These are phyloP conservation scores for Chaetogeoica ovagalla DNA, from an alignment of 2,888 invertebrate species.

Conservation along the genomic window DNA sequence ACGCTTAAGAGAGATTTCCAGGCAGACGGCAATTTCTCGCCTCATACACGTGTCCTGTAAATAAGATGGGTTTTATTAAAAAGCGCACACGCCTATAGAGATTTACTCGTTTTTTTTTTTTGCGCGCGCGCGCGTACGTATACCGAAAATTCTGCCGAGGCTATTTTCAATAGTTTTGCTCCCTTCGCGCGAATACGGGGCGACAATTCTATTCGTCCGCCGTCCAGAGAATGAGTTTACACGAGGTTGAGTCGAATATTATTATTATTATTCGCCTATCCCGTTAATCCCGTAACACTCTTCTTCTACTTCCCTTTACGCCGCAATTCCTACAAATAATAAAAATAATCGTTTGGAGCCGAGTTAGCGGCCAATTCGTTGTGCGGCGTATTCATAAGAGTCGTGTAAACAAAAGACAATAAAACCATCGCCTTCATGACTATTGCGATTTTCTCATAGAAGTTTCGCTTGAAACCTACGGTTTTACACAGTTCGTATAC, in stretches of 20 bases:
- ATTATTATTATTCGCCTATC: neutral
- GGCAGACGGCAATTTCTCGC: neutral
- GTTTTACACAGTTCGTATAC: too few species aligned
- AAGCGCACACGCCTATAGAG: constrained; percentile 2
- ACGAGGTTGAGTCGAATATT: constrained; percentile 7
- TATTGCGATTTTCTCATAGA: too few species aligned
- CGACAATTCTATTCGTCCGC: constrained; percentile 10
- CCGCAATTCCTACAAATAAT: neutral
- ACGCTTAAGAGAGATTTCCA: neutral
- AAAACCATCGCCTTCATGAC: too few species aligned
- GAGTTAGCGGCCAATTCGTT: too few species aligned
- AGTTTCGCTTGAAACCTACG: too few species aligned
- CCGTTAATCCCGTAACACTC: neutral
- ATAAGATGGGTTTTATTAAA: neutral
- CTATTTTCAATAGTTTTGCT: constrained; percentile 21
- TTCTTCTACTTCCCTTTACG: neutral
- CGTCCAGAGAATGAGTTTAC: neutral
- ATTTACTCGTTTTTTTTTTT: constrained; percentile 31
- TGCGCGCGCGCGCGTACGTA: neutral
- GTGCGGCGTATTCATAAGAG: too few species aligned
- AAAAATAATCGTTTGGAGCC: neutral
- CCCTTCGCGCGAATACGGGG: neutral
- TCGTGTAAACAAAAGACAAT: too few species aligned
- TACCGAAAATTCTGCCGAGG: constrained; percentile 13
- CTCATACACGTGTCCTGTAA: neutral